Evolutionary conservation across 2,113 vertebrate genomes (phyloP).

Genomic region (Apus apus): DNA sequence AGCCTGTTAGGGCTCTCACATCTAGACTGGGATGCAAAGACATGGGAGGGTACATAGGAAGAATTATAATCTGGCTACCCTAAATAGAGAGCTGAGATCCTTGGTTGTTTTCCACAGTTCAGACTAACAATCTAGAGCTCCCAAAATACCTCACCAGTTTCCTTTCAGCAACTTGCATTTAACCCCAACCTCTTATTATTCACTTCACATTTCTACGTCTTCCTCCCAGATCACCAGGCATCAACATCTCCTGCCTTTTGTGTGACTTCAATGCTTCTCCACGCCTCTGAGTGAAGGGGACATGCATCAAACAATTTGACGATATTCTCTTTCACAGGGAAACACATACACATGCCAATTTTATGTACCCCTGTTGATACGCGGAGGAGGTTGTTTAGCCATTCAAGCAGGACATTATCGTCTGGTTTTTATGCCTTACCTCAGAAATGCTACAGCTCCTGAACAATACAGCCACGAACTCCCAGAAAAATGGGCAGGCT

Average conservation of each 20-base stretch:
- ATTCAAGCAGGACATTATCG: neutral
- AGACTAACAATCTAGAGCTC: neutral
- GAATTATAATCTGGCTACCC: neutral
- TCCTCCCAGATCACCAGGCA: neutral
- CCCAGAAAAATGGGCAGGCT: neutral
- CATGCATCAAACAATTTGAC: neutral
- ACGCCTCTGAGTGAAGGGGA: neutral
- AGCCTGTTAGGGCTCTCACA: neutral
- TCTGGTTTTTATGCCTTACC: accelerated
- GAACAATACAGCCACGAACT: neutral
- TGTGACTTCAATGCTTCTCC: neutral
- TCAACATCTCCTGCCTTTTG: neutral
- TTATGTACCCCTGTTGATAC: neutral
- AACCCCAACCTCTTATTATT: neutral
- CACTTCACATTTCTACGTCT: neutral
- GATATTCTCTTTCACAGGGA: neutral
- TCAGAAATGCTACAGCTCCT: neutral
- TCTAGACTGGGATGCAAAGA: neutral
- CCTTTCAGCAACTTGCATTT: neutral
- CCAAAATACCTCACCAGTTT: neutral
- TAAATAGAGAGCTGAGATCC: neutral
- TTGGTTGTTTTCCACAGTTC: neutral
- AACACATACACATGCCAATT: accelerated
- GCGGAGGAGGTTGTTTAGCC: neutral
- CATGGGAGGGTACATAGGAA: neutral